Evolutionary conservation across 1,140 invertebrate genomes (phyloP), one percentile per base, ranked within the genome.

Genomic region (Platyura marginata): DNA sequence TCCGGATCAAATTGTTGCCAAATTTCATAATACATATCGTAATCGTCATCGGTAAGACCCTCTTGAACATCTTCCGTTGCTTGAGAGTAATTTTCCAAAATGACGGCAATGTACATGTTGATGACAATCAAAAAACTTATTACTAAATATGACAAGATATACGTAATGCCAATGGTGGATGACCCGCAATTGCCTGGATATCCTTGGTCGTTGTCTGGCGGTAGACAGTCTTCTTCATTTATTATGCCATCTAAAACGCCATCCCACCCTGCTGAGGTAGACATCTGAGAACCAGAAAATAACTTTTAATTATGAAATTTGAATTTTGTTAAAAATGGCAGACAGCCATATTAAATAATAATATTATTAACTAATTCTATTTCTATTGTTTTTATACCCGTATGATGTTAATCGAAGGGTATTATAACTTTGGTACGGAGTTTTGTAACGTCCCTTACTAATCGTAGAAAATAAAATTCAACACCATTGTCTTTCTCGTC

Each of bases 11-110:
- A 98, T 54, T 91, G 81, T 61, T 96, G 91, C 94, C 94, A 98
- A 49, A 96, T 94, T 67, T 97, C 93, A 61, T 98, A 98, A 66
- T 95, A 98, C 90, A 97, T 95, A 61, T 98, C 94, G 67, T 97
- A 97, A 62, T 98, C 93, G 64, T 98, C 93, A 59, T 95, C 91
- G 22, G 93, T 97, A 35, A 97, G 71, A 53, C 93, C 92, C 65
- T 97, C 92, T 60, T 97, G 92, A 35, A 97, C 94, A 64, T 97
- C 94, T 67, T 97, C 93, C 34, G 92, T 96, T 23, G 93, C 93
- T 67, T 90, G 84, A 44, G 88, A 94, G 66, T 97, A 98, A 66
- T 97, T 98, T 67, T 98, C 93, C 63, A 98, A 76, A 64, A 98
- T 97, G 59, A 96, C 91, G 55, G 92, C 92, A 65, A 96, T 97